Conservation (phyloP, 1,140 invertebrate species). For the Acyrthosiphon pisum region DNA sequence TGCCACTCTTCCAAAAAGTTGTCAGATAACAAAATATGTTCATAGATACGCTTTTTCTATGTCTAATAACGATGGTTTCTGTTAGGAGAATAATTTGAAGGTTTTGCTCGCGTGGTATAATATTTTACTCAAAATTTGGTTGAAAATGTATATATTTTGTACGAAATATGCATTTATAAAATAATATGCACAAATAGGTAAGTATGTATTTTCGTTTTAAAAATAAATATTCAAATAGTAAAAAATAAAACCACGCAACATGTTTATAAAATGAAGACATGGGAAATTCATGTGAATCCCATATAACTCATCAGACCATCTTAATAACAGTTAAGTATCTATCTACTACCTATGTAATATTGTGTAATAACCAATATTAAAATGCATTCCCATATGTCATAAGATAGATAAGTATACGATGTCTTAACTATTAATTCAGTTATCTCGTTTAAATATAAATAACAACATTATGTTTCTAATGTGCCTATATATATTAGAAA, state of each 20-base stretch:
- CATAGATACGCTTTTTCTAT: too few relatives aligned
- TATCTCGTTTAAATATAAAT: not conserved
- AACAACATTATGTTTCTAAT: not conserved
- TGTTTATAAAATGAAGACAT: not conserved
- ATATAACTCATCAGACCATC: not conserved
- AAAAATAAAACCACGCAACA: not conserved
- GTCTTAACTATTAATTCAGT: not conserved
- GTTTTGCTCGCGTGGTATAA: not conserved
- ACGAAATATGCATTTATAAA: not conserved
- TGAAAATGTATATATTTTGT: not conserved
- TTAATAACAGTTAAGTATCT: not conserved
- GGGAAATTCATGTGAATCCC: not conserved
- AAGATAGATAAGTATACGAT: too few relatives aligned
- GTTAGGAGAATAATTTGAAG: too few relatives aligned
- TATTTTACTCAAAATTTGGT: not conserved
- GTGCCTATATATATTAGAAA: not conserved
- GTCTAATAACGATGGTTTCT: too few relatives aligned
- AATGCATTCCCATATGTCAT: too few relatives aligned
- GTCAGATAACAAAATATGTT: not conserved
- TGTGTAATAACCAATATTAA: not conserved
- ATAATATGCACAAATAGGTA: too few relatives aligned
- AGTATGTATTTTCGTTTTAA: not conserved
- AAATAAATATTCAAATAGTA: not conserved
- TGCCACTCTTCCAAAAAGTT: not conserved
- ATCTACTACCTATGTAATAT: not conserved